Conservation (phyloP, 2,113 vertebrate genomes). For the Esox niger region DNA sequence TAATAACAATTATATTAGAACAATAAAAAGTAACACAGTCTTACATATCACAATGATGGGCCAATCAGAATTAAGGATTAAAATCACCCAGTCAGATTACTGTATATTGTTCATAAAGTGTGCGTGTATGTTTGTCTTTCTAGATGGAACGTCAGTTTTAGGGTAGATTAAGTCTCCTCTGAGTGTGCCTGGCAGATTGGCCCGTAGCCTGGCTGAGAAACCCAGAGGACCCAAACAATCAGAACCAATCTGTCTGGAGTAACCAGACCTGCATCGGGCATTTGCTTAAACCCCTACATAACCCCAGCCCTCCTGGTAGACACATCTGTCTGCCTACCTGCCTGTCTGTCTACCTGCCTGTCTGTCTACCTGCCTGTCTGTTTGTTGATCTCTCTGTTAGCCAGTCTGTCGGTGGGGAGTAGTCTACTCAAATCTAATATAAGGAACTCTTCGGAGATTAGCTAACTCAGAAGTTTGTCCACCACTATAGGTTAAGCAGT, state of each 20-base stretch:
- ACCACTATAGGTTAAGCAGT: too few relatives aligned
- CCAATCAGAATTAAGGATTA: too few relatives aligned
- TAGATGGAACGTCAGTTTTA: slow-evolving; percentile 69
- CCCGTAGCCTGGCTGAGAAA: slow-evolving; percentile 68
- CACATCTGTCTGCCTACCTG: slow-evolving; percentile 48
- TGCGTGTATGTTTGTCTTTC: slow-evolving; percentile 19
- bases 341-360: not conserved
- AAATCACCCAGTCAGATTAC: too few relatives aligned
- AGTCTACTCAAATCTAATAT: too few relatives aligned
- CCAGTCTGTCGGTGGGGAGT: too few relatives aligned
- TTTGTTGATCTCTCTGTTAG: slow-evolving; percentile 17
- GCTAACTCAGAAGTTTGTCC: too few relatives aligned
- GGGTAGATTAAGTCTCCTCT: slow-evolving; percentile 80
- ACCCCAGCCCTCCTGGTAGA: slow-evolving; percentile 24
- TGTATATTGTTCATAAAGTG: slow-evolving; percentile 27
- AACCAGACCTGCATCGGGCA: slow-evolving; percentile 72
- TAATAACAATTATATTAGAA: too few relatives aligned
- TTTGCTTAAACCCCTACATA: slow-evolving; percentile 53
- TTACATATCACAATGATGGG: too few relatives aligned
- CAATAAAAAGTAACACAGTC: too few relatives aligned
- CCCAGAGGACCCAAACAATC: slow-evolving; percentile 70
- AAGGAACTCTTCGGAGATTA: too few relatives aligned
- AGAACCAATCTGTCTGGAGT: slow-evolving; percentile 80
- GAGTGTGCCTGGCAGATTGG: slow-evolving; percentile 29
- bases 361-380: slow-evolving; percentile 8